Evolutionary conservation across 2,113 vertebrate genomes (phyloP), one percentile per base, ranked within the genome.

Genomic region (Kryptolebias marmoratus): DNA sequence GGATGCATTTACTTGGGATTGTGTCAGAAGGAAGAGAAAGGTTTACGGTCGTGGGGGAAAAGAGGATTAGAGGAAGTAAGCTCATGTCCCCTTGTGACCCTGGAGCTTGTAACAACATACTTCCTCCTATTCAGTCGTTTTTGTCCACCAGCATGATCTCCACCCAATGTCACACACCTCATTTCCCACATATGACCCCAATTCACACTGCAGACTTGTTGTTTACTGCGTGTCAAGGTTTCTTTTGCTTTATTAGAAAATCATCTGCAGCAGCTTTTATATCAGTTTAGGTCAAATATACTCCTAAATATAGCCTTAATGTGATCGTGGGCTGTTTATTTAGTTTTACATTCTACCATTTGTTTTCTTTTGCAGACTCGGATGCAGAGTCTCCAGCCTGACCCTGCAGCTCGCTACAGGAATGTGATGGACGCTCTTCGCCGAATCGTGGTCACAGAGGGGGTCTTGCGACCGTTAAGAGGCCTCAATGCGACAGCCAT

Each of bases 341-440:
- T 45, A 45, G 22, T 18, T 71, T 64, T 72, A 11, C 22, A 22
- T 22, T 22, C 22, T 22, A 42, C 6, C n/a, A 11, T 0, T 11
- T 48, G 56, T 39, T 31, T 45, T 69, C 54, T 64, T 72, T 73
- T 74, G 45, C 92, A 98, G 97, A 99, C 97, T 47, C 95, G 97
- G 84, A 98, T 98, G 97, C 97, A 99, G 94, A 97, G 96, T 88
- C 93, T 99, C 77, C 96, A 95, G 91, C 97, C 97, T 1, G 96
- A 97, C 81, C 97, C 97, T 2, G 96, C 96, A 0, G 97, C 97
- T 64, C 95, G 95, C 56, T 98, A 98, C 86, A 95, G 94, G 68
- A 99, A 98, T 30, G 97, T 99, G 90, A 95, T 98, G 94, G 96
- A 98, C 62, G 97, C 96, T 55, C 93, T 98, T 76, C 94, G 95